Conservation (phyloP, 2,797 vertebrate genomes). For the Acanthopagrus latus region DNA sequence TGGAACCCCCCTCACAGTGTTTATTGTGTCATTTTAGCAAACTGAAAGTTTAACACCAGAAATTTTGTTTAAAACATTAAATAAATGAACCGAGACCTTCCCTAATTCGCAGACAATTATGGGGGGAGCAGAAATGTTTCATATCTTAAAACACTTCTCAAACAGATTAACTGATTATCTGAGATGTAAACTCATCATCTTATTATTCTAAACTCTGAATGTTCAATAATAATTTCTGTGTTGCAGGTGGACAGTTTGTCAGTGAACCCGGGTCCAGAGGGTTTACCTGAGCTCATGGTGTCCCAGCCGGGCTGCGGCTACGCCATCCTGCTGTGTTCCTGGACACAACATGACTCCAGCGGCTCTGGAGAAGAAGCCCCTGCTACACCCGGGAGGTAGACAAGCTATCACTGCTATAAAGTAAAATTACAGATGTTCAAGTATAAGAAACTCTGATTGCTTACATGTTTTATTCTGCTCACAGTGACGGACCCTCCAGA, state of each 20-base stretch:
- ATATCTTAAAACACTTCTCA: no score
- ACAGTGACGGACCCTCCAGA: constrained; percentile 86
- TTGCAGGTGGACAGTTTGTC: constrained; percentile 96
- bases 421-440: fast-evolving
- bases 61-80: no score
- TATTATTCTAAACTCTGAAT: not conserved
- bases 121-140: no score
- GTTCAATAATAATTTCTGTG: not conserved
- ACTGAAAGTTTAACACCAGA: no score
- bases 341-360: constrained; percentile 86
- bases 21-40: no score
- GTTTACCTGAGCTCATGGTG: constrained; percentile 94
- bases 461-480: not conserved
- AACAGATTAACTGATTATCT: not conserved
- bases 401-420: no score
- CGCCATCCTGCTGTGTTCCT: constrained; percentile 93
- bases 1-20: no score
- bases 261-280: constrained; percentile 91
- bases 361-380: constrained; percentile 68
- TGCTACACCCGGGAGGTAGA: constrained; percentile 78
- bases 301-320: constrained; percentile 98
- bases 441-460: not conserved
- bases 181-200: not conserved
- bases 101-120: no score
- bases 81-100: no score